phyloP scores from a whole-genome alignment of 2,888 invertebrate species.

The Caenorhabditis zanzibari region DNA sequence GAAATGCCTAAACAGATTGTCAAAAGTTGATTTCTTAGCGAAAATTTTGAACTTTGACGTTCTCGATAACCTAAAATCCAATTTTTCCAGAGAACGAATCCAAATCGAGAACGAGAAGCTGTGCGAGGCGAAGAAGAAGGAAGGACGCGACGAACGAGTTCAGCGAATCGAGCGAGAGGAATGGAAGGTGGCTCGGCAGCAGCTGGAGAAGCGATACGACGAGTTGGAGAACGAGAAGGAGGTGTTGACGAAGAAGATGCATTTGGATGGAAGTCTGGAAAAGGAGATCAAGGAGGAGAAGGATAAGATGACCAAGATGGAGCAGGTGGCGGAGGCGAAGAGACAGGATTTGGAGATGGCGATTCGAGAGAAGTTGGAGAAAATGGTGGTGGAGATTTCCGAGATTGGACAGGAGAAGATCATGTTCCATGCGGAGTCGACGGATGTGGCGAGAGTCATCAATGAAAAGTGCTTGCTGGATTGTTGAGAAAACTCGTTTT shows the following conservation, averaged over 20 bases:
- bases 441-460: no score
- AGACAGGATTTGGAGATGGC: neutral
- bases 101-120: slow-evolving; percentile 35
- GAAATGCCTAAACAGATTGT: no score
- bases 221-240: slow-evolving; percentile 42
- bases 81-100: slow-evolving; percentile 25
- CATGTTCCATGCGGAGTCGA: slow-evolving; percentile 7
- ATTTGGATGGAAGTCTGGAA: slow-evolving; percentile 38
- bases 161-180: slow-evolving; percentile 35
- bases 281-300: slow-evolving; percentile 37
- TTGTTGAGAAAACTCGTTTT: no score
- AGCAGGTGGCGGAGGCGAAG: slow-evolving; percentile 9
- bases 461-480: no score
- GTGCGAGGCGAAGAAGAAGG: slow-evolving; percentile 32
- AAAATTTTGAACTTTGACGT: neutral
- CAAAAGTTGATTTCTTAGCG: neutral
- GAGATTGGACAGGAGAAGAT: slow-evolving; percentile 31
- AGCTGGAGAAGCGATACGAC: slow-evolving; percentile 32
- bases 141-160: slow-evolving; percentile 31
- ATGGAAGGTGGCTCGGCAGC: slow-evolving; percentile 34
- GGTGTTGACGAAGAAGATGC: slow-evolving; percentile 32
- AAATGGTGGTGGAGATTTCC: neutral
- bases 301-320: neutral
- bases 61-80: neutral
- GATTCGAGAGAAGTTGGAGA: slow-evolving; percentile 13